A percentile compares a stretch with the other conserved stretches of the same genome.
Conservation (phyloP, 2,797 vertebrate genomes). For the Decapterus maruadsi region DNA sequence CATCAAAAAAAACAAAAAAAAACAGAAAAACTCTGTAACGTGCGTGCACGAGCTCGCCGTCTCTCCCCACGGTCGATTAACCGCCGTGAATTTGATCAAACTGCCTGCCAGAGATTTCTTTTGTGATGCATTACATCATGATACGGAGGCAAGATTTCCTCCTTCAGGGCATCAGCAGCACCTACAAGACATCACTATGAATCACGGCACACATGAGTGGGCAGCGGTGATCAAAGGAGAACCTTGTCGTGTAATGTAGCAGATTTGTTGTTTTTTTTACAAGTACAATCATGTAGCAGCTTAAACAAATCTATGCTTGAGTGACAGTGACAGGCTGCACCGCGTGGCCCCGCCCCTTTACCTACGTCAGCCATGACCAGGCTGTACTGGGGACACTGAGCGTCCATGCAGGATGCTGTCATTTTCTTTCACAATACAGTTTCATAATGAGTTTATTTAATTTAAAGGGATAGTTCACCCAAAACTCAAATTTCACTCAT, state of each 20-base stretch:
- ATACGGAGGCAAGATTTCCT: conserved; percentile 31
- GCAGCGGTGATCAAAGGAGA: conserved; percentile 44
- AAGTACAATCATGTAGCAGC: background rate
- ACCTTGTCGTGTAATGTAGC: background rate
- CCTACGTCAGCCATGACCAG: no score
- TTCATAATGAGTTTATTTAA: no score
- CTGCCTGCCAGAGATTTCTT: conserved; percentile 44
- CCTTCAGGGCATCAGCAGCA: conserved; percentile 51
- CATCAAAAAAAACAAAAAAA: background rate
- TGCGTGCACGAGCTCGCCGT: background rate
- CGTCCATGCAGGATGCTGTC: no score
- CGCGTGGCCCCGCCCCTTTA: background rate
- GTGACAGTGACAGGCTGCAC: background rate
- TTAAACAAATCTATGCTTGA: conserved; percentile 4
- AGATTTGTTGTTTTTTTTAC: background rate
- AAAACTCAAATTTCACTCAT: no score
- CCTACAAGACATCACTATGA: conserved; percentile 48
- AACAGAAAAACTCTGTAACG: conserved; percentile 9
- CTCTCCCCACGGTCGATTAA: conserved; percentile 62
- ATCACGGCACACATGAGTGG: conserved; percentile 42
- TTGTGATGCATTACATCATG: conserved; percentile 34
- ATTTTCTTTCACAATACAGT: no score
- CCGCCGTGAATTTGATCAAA: conserved; percentile 42
- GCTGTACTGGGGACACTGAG: no score
- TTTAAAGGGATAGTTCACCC: no score